Conservation (phyloP, 2,888 invertebrate genomes). For the Bhutanitis thaidina region DNA sequence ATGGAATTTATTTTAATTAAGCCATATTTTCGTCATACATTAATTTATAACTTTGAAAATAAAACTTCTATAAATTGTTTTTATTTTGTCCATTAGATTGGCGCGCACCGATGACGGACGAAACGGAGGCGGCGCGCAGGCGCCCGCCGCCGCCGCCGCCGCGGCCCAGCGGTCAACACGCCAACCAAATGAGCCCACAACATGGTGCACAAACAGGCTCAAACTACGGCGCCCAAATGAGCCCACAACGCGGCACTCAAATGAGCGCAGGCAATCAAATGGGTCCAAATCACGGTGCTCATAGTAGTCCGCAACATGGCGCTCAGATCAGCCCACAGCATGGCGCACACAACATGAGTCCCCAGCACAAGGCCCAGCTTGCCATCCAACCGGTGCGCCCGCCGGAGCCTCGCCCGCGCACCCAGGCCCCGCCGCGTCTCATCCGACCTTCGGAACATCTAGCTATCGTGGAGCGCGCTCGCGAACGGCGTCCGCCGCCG, state of each 20-base stretch:
- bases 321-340: conserved; percentile 14
- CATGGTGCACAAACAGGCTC: conserved; percentile 10
- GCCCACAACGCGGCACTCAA: conserved; percentile 3
- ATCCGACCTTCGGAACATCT: conserved; percentile 70
- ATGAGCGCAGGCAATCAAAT: conserved; percentile 3
- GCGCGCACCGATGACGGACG: conserved; percentile 76
- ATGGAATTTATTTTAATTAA: no score
- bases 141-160: conserved; percentile 61
- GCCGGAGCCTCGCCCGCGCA: conserved; percentile 57
- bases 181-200: conserved; percentile 4
- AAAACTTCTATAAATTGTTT: background rate
- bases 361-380: conserved; percentile 10
- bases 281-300: background rate
- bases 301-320: conserved; percentile 1
- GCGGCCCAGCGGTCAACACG: conserved; percentile 47
- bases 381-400: conserved; percentile 27
- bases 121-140: conserved; percentile 65
- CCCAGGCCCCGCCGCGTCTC: conserved; percentile 53
- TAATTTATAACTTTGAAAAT: no score
- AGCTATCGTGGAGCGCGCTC: conserved; percentile 37
- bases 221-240: conserved; percentile 5
- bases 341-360: conserved; percentile 13
- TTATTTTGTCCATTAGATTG: conserved; percentile 56
- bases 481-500: conserved; percentile 48
- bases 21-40: no score